Conservation (phyloP, 2,113 vertebrate species). For the Tachycineta bicolor region DNA sequence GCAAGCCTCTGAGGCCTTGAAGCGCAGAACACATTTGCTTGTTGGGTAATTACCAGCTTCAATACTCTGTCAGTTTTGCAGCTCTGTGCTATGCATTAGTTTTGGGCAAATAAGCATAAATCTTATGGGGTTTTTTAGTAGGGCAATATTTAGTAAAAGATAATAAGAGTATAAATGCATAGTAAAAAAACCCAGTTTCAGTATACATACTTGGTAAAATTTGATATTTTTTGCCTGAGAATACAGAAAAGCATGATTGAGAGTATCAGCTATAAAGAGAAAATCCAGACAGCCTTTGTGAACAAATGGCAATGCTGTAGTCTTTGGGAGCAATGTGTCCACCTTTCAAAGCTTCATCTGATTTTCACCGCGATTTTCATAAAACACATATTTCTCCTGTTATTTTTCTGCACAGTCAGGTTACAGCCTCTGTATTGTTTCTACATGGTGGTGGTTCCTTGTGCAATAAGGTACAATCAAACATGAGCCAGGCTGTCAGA, state of each 20-base stretch:
- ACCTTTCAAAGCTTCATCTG: background rate
- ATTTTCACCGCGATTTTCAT: background rate
- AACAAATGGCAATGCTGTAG: background rate
- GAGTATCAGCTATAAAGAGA: background rate
- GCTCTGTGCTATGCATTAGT: background rate
- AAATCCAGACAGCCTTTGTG: background rate
- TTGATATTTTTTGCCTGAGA: background rate
- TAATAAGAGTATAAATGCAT: background rate
- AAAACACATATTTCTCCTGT: background rate
- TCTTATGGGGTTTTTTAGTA: background rate
- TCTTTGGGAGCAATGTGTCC: background rate
- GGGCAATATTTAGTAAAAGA: background rate
- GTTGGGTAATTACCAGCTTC: background rate
- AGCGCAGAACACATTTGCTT: background rate
- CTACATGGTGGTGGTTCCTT: background rate
- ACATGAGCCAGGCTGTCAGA: background rate
- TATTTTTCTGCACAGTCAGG: background rate
- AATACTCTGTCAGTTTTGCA: background rate
- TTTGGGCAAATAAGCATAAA: background rate
- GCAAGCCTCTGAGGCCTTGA: rapidly evolving
- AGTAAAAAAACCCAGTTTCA: background rate
- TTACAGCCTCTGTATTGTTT: background rate
- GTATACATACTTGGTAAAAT: background rate
- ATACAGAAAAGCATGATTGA: background rate
- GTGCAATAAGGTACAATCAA: background rate